Evolutionary conservation across 1,140 invertebrate genomes (phyloP).

Genomic region (Hetaerina americana): DNA sequence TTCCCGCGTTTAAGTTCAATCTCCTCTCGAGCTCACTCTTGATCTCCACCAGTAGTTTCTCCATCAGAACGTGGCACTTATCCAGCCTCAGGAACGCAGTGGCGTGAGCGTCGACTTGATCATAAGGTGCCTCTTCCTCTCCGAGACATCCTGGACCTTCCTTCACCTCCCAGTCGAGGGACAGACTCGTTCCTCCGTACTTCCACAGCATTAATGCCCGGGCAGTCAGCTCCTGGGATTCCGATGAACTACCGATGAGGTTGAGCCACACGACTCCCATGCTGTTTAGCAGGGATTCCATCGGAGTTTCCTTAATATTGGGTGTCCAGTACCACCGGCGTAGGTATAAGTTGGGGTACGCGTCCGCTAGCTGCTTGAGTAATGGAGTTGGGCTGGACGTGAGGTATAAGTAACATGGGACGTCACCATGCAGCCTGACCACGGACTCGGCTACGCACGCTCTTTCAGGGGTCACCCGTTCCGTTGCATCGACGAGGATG

Average conservation of each 20-base stretch:
- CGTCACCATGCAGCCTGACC: background rate
- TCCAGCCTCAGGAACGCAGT: background rate
- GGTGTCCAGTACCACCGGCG: background rate
- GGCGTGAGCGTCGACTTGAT: background rate
- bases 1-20: background rate
- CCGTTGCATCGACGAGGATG: background rate
- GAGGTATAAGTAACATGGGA: background rate
- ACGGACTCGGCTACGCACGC: background rate
- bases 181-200: background rate
- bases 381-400: background rate
- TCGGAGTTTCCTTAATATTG: background rate
- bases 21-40: background rate
- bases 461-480: background rate
- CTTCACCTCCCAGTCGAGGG: background rate
- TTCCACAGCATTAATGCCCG: background rate
- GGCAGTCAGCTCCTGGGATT: background rate
- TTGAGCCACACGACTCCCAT: background rate
- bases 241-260: background rate
- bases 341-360: background rate
- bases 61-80: background rate
- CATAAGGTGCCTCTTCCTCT: background rate
- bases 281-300: background rate
- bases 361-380: background rate
- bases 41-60: background rate
- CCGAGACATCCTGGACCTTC: no score